Conservation (phyloP, 1,140 invertebrate genomes). For the Oryzaephilus surinamensis region DNA sequence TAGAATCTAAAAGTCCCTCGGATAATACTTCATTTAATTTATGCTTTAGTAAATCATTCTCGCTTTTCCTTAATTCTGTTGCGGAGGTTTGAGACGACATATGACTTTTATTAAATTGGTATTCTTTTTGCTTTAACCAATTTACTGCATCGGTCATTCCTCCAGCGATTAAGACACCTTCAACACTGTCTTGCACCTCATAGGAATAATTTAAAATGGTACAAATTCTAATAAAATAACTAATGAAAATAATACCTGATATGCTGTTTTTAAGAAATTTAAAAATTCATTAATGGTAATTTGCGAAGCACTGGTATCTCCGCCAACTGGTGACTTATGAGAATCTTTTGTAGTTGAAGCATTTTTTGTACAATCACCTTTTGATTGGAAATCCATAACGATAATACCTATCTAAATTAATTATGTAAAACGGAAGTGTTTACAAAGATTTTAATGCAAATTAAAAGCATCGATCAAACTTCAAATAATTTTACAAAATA, state of each 20-base stretch:
- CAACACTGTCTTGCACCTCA: conserved; percentile 46
- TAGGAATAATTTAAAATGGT: conserved; percentile 1
- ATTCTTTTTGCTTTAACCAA: conserved; percentile 47
- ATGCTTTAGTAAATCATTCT: conserved; percentile 28
- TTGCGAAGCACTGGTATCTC: too few species aligned
- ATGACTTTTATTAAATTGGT: conserved; percentile 33
- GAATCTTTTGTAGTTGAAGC: too few species aligned
- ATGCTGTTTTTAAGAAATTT: conserved; percentile 60
- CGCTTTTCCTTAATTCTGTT: conserved; percentile 2
- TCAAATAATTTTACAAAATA: too few species aligned
- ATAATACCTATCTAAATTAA: too few species aligned
- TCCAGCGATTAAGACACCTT: conserved; percentile 45
- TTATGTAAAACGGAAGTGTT: too few species aligned
- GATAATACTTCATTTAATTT: conserved; percentile 55
- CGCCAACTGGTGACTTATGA: too few species aligned
- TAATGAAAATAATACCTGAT: conserved; percentile 39
- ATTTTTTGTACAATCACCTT: too few species aligned
- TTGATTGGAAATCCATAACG: too few species aligned
- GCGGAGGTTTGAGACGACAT: conserved; percentile 20
- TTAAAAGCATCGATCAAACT: too few species aligned
- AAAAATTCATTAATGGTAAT: conserved; percentile 59
- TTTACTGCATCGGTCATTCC: conserved; percentile 45
- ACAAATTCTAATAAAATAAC: conserved; percentile 1
- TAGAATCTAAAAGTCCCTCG: conserved; percentile 67
- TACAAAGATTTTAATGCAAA: too few species aligned